These are phyloP conservation scores for Sarcophaga peregrina DNA, from an alignment of 1,140 invertebrate genomes.

Conservation along the genomic window DNA sequence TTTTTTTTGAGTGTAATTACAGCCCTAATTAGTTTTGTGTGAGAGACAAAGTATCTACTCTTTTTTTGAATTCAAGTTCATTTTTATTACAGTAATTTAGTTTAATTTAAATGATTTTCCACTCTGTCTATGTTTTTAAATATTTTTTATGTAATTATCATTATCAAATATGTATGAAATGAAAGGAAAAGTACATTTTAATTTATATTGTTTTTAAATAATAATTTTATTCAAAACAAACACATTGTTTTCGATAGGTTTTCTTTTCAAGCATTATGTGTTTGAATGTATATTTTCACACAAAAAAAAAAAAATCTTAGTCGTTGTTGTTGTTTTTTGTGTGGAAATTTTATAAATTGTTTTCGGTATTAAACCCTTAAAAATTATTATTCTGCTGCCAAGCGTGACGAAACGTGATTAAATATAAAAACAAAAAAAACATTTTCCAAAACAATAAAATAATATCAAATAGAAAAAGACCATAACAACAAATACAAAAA, in stretches of 20 bases:
- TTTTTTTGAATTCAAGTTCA: slow-evolving; percentile 28
- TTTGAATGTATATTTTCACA: background rate
- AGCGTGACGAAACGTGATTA: slow-evolving; percentile 35
- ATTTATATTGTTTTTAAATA: slow-evolving; percentile 16
- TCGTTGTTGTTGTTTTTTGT: background rate
- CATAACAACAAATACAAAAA: background rate
- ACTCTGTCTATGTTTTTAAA: background rate
- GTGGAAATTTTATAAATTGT: background rate
- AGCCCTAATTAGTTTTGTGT: too few species aligned
- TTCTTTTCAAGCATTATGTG: background rate
- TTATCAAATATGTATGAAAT: background rate
- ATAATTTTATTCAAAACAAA: background rate
- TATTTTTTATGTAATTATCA: background rate
- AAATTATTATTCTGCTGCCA: background rate
- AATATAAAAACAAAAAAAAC: slow-evolving; percentile 20
- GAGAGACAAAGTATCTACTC: too few species aligned
- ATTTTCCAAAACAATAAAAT: too few species aligned
- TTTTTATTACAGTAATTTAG: slow-evolving; percentile 14
- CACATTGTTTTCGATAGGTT: too few species aligned
- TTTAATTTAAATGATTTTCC: background rate
- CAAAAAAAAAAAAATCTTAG: too few species aligned
- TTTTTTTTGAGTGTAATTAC: too few species aligned
- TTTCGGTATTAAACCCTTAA: slow-evolving; percentile 13
- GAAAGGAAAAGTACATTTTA: slow-evolving; percentile 36
- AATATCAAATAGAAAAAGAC: background rate